phyloP scores from a whole-genome alignment of 2,797 vertebrate species.

The Cossypha caffra region DNA sequence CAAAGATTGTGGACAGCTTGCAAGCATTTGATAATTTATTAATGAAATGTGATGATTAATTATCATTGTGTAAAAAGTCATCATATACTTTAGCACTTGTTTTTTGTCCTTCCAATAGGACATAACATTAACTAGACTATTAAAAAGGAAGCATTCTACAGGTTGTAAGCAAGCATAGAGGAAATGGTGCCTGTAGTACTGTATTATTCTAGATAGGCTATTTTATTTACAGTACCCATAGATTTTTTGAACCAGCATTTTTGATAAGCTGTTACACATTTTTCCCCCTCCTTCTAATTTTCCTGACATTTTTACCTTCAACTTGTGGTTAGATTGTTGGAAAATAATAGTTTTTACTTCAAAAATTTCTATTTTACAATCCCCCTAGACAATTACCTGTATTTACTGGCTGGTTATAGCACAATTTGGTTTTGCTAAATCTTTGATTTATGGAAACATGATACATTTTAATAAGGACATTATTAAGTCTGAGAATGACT shows the following conservation, averaged over 20 bases:
- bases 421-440: not conserved
- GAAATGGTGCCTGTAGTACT: not conserved
- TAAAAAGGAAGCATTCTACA: not conserved
- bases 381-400: not conserved
- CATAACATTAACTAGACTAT: not conserved
- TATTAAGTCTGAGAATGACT: constrained; percentile 7
- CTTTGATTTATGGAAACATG: not conserved
- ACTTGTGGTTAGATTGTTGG: not conserved
- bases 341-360: not conserved
- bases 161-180: not conserved
- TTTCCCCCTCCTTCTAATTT: not conserved
- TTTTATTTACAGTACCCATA: not conserved
- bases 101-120: not conserved
- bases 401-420: not conserved
- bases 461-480: not conserved
- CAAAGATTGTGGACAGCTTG: constrained; percentile 49
- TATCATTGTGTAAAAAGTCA: constrained; percentile 78
- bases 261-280: not conserved
- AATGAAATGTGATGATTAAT: constrained; percentile 66
- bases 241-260: not conserved
- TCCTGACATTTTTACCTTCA: not conserved
- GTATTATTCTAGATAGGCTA: not conserved
- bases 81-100: constrained; percentile 19
- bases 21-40: constrained; percentile 55
- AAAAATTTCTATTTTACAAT: not conserved